phyloP scores from a whole-genome alignment of 2,888 invertebrate species.

The Acanthosepion pharaonis region DNA sequence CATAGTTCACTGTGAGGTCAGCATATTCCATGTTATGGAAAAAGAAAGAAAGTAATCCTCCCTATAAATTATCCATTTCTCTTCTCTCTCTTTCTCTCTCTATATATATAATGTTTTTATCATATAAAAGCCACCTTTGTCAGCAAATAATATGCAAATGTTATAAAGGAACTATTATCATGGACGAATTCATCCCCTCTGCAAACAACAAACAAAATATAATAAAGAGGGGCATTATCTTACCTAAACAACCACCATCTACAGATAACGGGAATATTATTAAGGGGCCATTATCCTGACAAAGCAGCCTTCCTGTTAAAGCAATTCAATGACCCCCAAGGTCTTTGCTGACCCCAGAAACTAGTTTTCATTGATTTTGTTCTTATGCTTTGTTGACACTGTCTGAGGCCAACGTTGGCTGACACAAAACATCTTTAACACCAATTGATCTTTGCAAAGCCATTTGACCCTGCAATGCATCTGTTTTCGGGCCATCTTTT shows the following conservation, averaged over 20 bases:
- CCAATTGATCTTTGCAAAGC: background rate
- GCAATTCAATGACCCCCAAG: background rate
- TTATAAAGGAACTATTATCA: background rate
- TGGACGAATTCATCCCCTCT: background rate
- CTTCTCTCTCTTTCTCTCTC: too few relatives aligned
- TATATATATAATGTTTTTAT: background rate
- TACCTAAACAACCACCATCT: background rate
- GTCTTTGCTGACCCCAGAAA: background rate
- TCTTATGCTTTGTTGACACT: background rate
- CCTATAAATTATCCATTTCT: too few relatives aligned
- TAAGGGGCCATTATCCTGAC: constrained; percentile 33
- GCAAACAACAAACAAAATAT: background rate
- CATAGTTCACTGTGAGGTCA: background rate
- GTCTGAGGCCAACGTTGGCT: background rate
- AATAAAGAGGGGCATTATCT: background rate
- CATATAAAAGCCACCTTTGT: background rate
- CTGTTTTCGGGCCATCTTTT: background rate
- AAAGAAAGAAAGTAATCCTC: background rate
- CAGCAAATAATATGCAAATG: background rate
- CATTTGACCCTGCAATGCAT: background rate
- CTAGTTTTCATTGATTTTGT: background rate
- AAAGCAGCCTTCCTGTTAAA: background rate
- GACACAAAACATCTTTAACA: background rate
- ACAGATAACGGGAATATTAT: background rate
- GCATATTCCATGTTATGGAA: background rate